These are phyloP conservation scores for Hyla sarda DNA, from an alignment of 2,113 vertebrate species.

Conservation along the genomic window DNA sequence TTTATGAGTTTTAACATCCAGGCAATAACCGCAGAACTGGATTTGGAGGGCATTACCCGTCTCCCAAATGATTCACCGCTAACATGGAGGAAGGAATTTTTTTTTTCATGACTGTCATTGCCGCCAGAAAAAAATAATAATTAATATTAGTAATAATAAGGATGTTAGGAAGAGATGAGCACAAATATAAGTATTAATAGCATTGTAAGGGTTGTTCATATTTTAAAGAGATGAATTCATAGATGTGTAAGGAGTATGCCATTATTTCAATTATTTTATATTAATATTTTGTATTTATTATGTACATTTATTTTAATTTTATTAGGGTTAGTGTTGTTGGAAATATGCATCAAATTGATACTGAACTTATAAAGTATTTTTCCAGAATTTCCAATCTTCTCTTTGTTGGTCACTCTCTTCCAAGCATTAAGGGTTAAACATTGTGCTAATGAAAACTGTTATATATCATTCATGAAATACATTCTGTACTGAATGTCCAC, in stretches of 20 bases:
- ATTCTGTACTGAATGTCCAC: too few relatives aligned
- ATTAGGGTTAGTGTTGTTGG: too few relatives aligned
- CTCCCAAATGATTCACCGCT: slow-evolving; percentile 44
- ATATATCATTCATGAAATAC: too few relatives aligned
- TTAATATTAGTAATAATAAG: slow-evolving; percentile 6
- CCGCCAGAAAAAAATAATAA: neutral
- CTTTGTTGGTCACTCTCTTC: too few relatives aligned
- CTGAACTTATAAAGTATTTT: too few relatives aligned
- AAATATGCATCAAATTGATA: too few relatives aligned
- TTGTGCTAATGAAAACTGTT: too few relatives aligned
- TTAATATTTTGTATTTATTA: too few relatives aligned
- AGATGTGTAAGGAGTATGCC: neutral
- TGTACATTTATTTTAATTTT: too few relatives aligned
- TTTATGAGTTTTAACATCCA: slow-evolving; percentile 64
- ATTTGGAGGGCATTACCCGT: slow-evolving; percentile 21
- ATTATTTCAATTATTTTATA: too few relatives aligned
- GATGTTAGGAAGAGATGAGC: neutral
- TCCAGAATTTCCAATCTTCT: too few relatives aligned
- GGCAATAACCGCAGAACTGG: slow-evolving; percentile 50
- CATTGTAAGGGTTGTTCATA: neutral
- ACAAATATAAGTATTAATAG: neutral
- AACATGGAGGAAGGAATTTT: slow-evolving; percentile 2
- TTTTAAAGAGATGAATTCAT: neutral
- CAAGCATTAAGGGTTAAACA: too few relatives aligned
- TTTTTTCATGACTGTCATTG: neutral